Evolutionary conservation across 2,888 invertebrate species (phyloP).

Genomic region (Macrophya annulata): DNA sequence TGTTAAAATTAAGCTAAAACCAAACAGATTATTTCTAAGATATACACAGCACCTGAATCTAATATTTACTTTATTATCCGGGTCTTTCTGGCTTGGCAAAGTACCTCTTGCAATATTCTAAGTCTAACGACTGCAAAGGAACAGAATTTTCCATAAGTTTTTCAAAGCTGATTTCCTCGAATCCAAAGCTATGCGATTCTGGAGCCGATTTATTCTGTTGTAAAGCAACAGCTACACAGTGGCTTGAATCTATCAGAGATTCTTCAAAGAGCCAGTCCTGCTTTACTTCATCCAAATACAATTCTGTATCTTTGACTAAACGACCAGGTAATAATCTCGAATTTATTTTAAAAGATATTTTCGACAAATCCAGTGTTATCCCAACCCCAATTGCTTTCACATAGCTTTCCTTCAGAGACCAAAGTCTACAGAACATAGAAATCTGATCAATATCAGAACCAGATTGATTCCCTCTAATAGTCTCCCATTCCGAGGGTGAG

Average conservation of each 20-base stretch:
- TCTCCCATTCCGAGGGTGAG: slow-evolving; percentile 90
- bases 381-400: slow-evolving; percentile 95
- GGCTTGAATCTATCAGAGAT: slow-evolving; percentile 87
- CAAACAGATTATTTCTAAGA: background rate
- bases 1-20: slow-evolving; percentile 15
- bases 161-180: slow-evolving; percentile 82
- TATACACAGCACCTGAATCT: background rate
- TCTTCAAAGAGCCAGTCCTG: slow-evolving; percentile 92
- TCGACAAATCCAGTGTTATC: slow-evolving; percentile 88
- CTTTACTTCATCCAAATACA: slow-evolving; percentile 84
- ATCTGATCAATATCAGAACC: slow-evolving; percentile 85
- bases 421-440: slow-evolving; percentile 91
- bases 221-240: slow-evolving; percentile 90
- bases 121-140: slow-evolving; percentile 81
- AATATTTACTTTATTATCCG: background rate
- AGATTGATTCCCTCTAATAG: slow-evolving; percentile 82
- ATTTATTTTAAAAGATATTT: slow-evolving; percentile 88
- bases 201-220: slow-evolving; percentile 66
- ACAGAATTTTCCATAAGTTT: slow-evolving; percentile 83
- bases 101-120: slow-evolving; percentile 82
- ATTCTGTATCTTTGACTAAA: slow-evolving; percentile 84
- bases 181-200: slow-evolving; percentile 74
- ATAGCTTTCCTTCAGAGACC: slow-evolving; percentile 97
- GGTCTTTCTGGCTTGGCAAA: slow-evolving; percentile 82
- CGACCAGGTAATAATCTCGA: slow-evolving; percentile 70